phyloP scores from a whole-genome alignment of 2,888 invertebrate species.

The Apodemia duryi region DNA sequence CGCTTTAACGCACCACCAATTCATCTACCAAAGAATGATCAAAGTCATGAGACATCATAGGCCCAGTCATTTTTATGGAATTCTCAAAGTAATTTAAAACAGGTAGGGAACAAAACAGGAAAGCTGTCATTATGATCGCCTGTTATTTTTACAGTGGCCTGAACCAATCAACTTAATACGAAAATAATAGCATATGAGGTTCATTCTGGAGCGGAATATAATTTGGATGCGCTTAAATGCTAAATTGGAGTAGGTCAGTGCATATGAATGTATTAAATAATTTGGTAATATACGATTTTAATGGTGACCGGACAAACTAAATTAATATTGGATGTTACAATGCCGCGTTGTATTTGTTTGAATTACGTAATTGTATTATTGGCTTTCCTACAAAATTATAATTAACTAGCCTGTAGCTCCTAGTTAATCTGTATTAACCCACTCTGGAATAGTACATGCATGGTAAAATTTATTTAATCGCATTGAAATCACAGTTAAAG shows the following conservation, averaged over 20 bases:
- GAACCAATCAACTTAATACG: constrained; percentile 67
- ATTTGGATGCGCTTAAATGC: constrained; percentile 43
- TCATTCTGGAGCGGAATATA: constrained; percentile 55
- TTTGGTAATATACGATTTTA: constrained; percentile 29
- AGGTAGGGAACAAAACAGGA: constrained; percentile 31
- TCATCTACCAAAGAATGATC: neutral
- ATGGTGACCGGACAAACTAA: constrained; percentile 24
- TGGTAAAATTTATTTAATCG: too few relatives aligned
- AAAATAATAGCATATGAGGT: constrained; percentile 69
- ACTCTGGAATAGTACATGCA: too few relatives aligned
- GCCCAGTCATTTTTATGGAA: constrained; percentile 21
- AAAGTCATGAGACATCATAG: neutral
- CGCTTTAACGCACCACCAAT: neutral
- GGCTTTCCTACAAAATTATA: neutral
- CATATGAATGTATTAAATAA: constrained; percentile 25
- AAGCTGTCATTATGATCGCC: constrained; percentile 59
- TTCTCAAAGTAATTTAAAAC: constrained; percentile 30
- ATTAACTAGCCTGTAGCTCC: neutral
- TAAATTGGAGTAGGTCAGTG: constrained; percentile 37
- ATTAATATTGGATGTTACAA: neutral
- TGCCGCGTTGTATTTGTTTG: neutral
- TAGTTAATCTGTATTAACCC: too few relatives aligned
- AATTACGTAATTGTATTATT: neutral
- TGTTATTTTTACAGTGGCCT: constrained; percentile 53
- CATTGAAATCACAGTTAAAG: too few relatives aligned